Conservation (phyloP, 2,113 vertebrate species). For the Chloebia gouldiae region DNA sequence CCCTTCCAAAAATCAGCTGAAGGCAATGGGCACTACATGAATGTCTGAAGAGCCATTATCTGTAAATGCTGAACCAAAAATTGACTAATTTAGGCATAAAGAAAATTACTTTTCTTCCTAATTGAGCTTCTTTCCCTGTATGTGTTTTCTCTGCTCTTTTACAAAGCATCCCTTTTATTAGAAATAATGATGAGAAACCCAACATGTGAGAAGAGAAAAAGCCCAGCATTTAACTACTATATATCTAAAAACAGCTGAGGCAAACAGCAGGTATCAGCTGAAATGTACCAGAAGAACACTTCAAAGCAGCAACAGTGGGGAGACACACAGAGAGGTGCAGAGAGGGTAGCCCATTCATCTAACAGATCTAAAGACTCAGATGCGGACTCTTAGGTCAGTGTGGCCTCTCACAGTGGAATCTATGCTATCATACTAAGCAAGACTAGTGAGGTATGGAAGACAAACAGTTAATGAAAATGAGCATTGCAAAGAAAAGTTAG, state of each 20-base stretch:
- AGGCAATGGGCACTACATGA: not conserved
- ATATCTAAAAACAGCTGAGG: not conserved
- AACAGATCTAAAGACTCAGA: conserved; percentile 56
- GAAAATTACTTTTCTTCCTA: not conserved
- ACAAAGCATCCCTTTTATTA: not conserved
- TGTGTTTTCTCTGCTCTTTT: not conserved
- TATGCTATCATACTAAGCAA: conserved; percentile 24
- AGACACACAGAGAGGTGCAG: not conserved
- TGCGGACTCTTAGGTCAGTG: conserved; percentile 45
- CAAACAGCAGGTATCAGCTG: not conserved
- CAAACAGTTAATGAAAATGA: not conserved
- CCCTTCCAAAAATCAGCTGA: not conserved
- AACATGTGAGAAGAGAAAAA: not conserved
- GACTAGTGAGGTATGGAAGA: conserved; percentile 10
- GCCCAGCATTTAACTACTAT: not conserved
- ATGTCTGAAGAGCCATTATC: not conserved
- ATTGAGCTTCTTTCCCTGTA: not conserved
- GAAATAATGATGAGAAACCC: not conserved
- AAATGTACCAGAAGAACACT: not conserved
- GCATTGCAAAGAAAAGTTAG: not conserved
- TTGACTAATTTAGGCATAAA: not conserved
- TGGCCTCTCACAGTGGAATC: conserved; percentile 54
- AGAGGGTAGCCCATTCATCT: conserved; percentile 50
- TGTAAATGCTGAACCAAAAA: not conserved
- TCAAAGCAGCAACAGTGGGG: not conserved